Conservation (phyloP, 2,113 vertebrate species). For the Paradoxurus hermaphroditus region DNA sequence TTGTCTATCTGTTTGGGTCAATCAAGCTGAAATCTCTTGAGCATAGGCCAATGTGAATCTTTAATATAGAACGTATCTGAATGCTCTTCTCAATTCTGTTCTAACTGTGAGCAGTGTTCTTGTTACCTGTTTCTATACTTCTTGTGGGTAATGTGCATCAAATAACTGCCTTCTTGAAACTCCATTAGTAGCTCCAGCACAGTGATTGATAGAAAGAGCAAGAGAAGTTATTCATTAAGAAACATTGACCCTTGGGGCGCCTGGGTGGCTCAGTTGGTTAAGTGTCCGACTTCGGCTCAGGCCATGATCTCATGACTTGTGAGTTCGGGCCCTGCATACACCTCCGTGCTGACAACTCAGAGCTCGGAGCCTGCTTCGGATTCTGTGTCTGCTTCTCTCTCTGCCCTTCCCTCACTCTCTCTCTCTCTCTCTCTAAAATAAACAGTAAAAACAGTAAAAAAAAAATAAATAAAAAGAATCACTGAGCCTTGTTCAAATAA, state of each 20-base stretch:
- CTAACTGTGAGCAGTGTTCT: background rate
- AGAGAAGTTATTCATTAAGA: background rate
- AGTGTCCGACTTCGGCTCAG: too few relatives aligned
- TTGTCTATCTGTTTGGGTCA: background rate
- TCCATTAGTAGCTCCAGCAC: background rate
- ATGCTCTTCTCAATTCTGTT: background rate
- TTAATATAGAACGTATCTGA: background rate
- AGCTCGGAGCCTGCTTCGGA: too few relatives aligned
- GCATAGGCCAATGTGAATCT: background rate
- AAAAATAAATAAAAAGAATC: too few relatives aligned
- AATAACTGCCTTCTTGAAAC: background rate
- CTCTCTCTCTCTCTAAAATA: too few relatives aligned
- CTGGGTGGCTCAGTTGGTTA: too few relatives aligned
- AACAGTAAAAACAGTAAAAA: too few relatives aligned
- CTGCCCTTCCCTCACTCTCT: too few relatives aligned
- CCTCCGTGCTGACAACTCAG: too few relatives aligned
- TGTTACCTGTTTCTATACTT: background rate
- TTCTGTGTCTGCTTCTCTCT: too few relatives aligned
- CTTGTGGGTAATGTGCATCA: background rate
- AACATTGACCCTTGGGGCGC: background rate
- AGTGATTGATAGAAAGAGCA: background rate
- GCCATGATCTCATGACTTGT: too few relatives aligned
- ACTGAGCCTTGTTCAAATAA: background rate
- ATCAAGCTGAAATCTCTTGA: background rate
- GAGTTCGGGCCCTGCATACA: too few relatives aligned